Conservation (phyloP, 2,888 invertebrate genomes). For the Dichetophora obliterata region DNA sequence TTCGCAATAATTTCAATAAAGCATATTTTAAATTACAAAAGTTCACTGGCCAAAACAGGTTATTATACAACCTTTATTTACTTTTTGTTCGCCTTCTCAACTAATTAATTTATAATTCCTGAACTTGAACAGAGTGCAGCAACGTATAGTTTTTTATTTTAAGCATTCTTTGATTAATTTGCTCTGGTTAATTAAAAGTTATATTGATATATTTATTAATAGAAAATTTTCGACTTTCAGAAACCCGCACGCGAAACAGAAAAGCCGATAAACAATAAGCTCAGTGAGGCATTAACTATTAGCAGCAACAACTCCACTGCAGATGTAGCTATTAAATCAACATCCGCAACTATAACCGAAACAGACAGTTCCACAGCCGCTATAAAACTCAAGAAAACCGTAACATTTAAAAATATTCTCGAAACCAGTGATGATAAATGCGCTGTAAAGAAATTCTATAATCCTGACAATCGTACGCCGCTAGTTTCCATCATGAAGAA, state of each 20-base stretch:
- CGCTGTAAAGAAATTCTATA: slow-evolving; percentile 73
- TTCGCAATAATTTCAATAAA: too few species aligned
- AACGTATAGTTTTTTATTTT: too few species aligned
- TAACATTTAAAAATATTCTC: slow-evolving; percentile 75
- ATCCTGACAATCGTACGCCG: slow-evolving; percentile 74
- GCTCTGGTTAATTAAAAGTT: too few species aligned
- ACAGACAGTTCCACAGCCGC: slow-evolving; percentile 22
- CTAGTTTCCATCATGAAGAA: slow-evolving; percentile 76
- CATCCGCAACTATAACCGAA: slow-evolving; percentile 37
- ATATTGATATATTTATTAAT: not conserved
- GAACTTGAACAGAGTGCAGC: too few species aligned
- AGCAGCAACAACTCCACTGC: slow-evolving; percentile 27
- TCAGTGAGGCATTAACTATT: not conserved
- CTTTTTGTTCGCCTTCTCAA: too few species aligned
- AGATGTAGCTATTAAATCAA: not conserved
- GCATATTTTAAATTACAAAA: too few species aligned
- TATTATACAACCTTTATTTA: too few species aligned
- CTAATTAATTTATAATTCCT: too few species aligned
- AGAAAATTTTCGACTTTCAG: not conserved
- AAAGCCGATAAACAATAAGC: not conserved
- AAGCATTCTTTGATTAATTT: too few species aligned
- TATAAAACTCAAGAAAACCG: slow-evolving; percentile 73
- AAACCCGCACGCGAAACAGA: not conserved
- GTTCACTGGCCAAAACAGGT: too few species aligned
- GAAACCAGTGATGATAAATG: slow-evolving; percentile 76